These are phyloP conservation scores for Lemur catta DNA, from an alignment of 2,797 vertebrate species.

Conservation along the genomic window DNA sequence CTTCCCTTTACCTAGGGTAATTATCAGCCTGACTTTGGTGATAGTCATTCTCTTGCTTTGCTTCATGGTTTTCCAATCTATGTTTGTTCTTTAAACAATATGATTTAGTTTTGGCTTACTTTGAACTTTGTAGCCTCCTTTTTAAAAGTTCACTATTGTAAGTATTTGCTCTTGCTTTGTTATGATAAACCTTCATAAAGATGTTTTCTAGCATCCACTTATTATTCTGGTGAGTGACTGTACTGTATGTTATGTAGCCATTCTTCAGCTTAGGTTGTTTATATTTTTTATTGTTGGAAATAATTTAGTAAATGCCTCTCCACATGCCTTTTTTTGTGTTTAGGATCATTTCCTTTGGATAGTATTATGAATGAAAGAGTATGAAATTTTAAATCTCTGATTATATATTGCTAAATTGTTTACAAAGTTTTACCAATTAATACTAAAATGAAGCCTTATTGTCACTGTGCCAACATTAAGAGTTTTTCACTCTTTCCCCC, in stretches of 20 bases:
- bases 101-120: not conserved
- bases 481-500: not conserved
- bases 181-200: not conserved
- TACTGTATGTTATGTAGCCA: not conserved
- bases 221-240: not conserved
- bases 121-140: not conserved
- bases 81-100: not conserved
- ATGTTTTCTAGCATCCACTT: not conserved
- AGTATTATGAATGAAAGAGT: not conserved
- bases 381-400: not conserved
- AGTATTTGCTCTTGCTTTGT: not conserved
- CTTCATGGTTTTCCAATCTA: not conserved
- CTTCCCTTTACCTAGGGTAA: not conserved
- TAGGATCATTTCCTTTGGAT: not conserved
- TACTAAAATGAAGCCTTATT: not conserved
- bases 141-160: not conserved
- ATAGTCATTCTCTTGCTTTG: not conserved
- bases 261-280: not conserved
- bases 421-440: not conserved
- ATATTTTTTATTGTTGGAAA: not conserved
- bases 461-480: not conserved
- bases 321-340: not conserved
- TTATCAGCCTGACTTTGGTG: not conserved
- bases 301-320: not conserved
- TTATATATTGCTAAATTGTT: not conserved